Evolutionary conservation across 2,888 invertebrate genomes (phyloP).

Genomic region (Drosophila affinis): DNA sequence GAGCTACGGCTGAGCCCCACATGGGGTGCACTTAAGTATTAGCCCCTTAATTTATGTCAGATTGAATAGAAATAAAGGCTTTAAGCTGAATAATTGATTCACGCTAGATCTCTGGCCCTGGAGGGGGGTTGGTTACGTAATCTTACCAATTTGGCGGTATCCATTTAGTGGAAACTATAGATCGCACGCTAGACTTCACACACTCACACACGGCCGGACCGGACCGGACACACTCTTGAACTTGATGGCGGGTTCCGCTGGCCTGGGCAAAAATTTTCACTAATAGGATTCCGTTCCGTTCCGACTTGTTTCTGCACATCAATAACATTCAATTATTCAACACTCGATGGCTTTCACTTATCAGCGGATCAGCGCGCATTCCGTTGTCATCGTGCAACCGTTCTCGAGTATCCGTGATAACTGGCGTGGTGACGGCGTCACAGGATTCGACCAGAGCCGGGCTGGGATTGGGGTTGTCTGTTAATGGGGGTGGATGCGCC

Average conservation of each 20-base stretch:
- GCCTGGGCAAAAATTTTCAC: constrained; percentile 40
- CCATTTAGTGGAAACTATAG: constrained; percentile 59
- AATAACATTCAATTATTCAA: constrained; percentile 72
- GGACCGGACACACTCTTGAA: constrained; percentile 45
- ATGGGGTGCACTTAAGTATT: constrained; percentile 9
- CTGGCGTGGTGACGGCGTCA: constrained; percentile 46
- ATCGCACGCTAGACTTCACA: constrained; percentile 26
- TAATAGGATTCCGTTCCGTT: constrained; percentile 61
- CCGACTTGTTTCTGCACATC: constrained; percentile 56
- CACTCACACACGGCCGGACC: not conserved
- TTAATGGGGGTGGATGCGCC: constrained; percentile 48
- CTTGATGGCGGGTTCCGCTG: constrained; percentile 37
- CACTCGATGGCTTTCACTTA: constrained; percentile 53
- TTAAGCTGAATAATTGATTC: constrained; percentile 16
- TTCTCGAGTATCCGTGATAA: constrained; percentile 62
- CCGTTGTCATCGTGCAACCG: constrained; percentile 62
- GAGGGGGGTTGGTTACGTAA: not conserved
- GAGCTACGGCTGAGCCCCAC: constrained; percentile 88
- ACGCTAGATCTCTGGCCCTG: not conserved
- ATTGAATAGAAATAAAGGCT: constrained; percentile 44
- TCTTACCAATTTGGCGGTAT: constrained; percentile 80
- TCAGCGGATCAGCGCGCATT: constrained; percentile 51
- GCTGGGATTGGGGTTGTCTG: constrained; percentile 30
- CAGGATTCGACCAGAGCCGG: constrained; percentile 26
- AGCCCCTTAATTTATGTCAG: constrained; percentile 37